These are phyloP conservation scores for Sipunculus nudus DNA, from an alignment of 2,888 invertebrate species.

Conservation along the genomic window DNA sequence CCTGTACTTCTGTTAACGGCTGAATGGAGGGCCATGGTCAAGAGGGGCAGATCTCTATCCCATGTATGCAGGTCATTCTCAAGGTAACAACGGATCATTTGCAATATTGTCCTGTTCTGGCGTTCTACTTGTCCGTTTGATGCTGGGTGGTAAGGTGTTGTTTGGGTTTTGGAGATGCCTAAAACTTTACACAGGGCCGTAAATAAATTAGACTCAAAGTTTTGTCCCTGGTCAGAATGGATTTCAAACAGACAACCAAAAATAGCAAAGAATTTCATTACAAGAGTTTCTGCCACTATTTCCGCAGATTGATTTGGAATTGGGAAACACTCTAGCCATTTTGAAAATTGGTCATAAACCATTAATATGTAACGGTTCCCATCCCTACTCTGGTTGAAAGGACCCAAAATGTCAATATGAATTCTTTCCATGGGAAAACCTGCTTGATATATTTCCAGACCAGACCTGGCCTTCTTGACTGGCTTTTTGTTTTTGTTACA, in stretches of 20 bases:
- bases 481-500: no score
- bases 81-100: no score
- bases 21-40: background rate
- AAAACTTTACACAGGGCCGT: background rate
- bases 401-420: slow-evolving; percentile 3
- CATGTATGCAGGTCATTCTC: no score
- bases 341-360: background rate
- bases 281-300: background rate
- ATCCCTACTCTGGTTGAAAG: background rate
- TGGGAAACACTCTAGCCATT: background rate
- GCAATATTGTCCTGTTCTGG: slow-evolving; percentile 3
- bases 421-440: background rate
- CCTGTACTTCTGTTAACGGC: background rate
- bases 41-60: background rate
- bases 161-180: background rate
- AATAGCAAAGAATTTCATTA: background rate
- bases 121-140: slow-evolving; percentile 5
- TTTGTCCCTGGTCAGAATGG: background rate
- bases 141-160: background rate
- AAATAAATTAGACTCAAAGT: background rate
- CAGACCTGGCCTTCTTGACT: background rate
- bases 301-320: background rate
- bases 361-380: slow-evolving; percentile 1
- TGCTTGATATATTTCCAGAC: background rate
- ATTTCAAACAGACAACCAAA: background rate